Conservation (phyloP, 2,888 invertebrate genomes). For the Agrochola circellaris region DNA sequence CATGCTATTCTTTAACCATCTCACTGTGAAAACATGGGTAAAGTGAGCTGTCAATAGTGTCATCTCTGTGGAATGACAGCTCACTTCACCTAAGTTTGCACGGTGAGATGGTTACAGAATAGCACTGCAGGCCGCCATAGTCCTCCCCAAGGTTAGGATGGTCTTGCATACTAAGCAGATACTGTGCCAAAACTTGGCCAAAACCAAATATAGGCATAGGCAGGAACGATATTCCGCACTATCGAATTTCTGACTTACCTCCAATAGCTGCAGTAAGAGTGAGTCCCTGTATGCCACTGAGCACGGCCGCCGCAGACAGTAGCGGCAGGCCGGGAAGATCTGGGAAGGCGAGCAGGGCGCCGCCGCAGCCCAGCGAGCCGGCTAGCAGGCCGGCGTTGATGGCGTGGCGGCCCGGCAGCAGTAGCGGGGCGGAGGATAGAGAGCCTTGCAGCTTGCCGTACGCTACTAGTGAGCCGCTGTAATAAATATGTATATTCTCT, state of each 20-base stretch:
- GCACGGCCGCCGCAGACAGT: constrained; percentile 93
- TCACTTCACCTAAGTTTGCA: no score
- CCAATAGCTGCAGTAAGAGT: constrained; percentile 97
- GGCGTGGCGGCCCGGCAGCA: constrained; percentile 95
- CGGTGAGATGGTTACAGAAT: no score
- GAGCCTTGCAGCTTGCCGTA: constrained; percentile 97
- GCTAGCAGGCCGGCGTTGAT: constrained; percentile 93
- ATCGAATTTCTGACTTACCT: constrained; percentile 86
- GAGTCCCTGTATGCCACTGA: constrained; percentile 95
- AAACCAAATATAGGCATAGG: neutral
- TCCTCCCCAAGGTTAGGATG: neutral
- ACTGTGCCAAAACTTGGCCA: neutral
- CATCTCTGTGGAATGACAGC: no score
- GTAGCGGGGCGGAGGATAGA: constrained; percentile 94
- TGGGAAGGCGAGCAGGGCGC: constrained; percentile 91
- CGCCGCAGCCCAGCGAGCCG: constrained; percentile 94
- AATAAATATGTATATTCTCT: constrained; percentile 5
- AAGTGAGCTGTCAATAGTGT: no score
- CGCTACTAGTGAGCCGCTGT: constrained; percentile 96
- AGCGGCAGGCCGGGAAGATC: constrained; percentile 93
- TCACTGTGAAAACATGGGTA: no score
- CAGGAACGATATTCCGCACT: neutral
- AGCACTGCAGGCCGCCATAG: neutral
- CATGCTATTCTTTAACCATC: no score
- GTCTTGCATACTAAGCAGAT: neutral